Percentiles rank a stretch among this genome's conserved stretches.
Conservation (phyloP, 2,797 vertebrate species). For the Megalops cyprinoides region DNA sequence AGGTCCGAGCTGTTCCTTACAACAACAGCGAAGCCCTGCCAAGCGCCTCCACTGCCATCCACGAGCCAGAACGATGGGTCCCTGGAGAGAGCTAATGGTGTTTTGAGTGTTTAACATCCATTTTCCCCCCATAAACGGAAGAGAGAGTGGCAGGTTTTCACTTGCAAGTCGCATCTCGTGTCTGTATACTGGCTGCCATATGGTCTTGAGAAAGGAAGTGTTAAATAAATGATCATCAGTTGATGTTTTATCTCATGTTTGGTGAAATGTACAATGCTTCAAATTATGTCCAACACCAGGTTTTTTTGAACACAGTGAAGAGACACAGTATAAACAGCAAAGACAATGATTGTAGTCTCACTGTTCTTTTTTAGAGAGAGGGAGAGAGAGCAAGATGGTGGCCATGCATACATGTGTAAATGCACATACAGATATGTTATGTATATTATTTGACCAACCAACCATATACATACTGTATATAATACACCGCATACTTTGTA, state of each 20-base stretch:
- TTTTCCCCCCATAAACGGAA: slow-evolving; percentile 65
- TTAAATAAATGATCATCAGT: slow-evolving; percentile 76
- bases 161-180: slow-evolving; percentile 56
- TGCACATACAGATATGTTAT: not conserved
- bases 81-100: slow-evolving; percentile 70
- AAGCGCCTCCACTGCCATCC: slow-evolving; percentile 68
- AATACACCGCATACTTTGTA: too few species aligned
- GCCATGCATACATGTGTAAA: too few species aligned
- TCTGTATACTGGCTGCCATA: slow-evolving; percentile 66
- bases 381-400: not conserved
- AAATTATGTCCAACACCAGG: not conserved
- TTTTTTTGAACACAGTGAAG: not conserved
- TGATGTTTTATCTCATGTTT: slow-evolving; percentile 48
- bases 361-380: not conserved
- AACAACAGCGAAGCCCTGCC: slow-evolving; percentile 51
- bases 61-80: slow-evolving; percentile 64
- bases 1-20: not conserved
- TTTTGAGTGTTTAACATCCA: slow-evolving; percentile 80
- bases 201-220: slow-evolving; percentile 72
- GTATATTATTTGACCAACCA: not conserved
- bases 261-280: not conserved
- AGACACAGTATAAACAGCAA: too few species aligned
- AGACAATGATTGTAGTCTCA: not conserved
- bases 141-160: slow-evolving; percentile 58
- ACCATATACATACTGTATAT: too few species aligned